Evolutionary conservation across 2,797 vertebrate genomes (phyloP).

Genomic region (Melanotaenia trifasciata): DNA sequence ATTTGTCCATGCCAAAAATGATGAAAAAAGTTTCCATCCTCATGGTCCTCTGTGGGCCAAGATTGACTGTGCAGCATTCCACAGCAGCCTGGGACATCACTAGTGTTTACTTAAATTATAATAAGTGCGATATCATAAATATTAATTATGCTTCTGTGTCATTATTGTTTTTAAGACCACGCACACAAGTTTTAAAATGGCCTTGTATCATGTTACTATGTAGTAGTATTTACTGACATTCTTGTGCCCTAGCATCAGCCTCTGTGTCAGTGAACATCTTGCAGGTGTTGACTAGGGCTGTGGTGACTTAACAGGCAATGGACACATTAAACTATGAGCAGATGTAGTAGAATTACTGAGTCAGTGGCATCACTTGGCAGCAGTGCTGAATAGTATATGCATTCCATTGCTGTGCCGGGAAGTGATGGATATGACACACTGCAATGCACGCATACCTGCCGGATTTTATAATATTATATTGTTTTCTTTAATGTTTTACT

Average conservation of each 20-base stretch:
- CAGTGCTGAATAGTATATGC: constrained; percentile 5
- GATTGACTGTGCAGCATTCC: constrained; percentile 2
- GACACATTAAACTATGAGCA: constrained; percentile 26
- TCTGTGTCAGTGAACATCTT: neutral
- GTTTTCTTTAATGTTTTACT: neutral
- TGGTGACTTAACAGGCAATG: constrained; percentile 20
- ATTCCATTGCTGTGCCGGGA: neutral
- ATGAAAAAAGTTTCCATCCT: constrained; percentile 10
- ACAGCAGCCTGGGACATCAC: neutral
- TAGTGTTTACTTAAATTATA: neutral
- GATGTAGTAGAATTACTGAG: constrained; percentile 53
- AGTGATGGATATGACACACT: constrained; percentile 8
- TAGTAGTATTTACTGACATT: neutral
- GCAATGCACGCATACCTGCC: neutral
- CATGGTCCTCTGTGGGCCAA: constrained; percentile 22
- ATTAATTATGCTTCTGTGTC: neutral
- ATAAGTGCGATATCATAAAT: constrained; percentile 6
- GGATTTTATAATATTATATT: neutral
- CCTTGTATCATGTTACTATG: neutral
- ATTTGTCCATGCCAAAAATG: constrained; percentile 6
- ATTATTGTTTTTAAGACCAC: neutral
- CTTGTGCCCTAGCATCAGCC: neutral
- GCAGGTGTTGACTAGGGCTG: neutral
- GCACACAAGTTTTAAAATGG: neutral
- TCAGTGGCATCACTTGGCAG: constrained; percentile 35